Evolutionary conservation across 92 coral and sea anemone genomes (phyloP).

Genomic region (Blastomussa wellsi): DNA sequence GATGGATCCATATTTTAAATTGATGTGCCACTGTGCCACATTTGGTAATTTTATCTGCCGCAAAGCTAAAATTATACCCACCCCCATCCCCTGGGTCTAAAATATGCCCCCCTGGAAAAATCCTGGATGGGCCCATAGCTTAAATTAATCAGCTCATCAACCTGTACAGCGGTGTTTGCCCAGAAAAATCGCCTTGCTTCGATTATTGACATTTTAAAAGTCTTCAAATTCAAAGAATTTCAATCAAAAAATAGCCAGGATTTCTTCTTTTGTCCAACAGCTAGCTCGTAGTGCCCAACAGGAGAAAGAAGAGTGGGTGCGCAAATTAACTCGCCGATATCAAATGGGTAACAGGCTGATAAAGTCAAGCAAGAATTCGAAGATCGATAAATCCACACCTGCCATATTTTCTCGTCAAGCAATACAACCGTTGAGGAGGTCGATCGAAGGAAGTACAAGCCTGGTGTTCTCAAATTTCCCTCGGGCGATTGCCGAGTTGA

Average conservation of each 20-base stretch:
- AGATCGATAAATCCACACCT: conserved; percentile 62
- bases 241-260: background rate
- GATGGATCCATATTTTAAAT: too few species aligned
- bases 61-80: too few species aligned
- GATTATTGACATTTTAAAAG: background rate
- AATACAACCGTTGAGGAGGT: conserved; percentile 62
- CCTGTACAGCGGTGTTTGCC: conserved; percentile 21
- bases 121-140: too few species aligned
- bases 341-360: conserved; percentile 78
- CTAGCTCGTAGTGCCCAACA: background rate
- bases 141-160: too few species aligned
- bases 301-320: background rate
- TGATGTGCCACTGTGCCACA: too few species aligned
- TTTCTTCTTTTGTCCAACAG: background rate
- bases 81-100: too few species aligned
- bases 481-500: conserved; percentile 70
- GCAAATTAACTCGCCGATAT: background rate
- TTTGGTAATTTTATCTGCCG: too few species aligned
- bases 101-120: too few species aligned
- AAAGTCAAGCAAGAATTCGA: conserved; percentile 57
- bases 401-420: conserved; percentile 68
- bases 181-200: background rate
- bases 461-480: conserved; percentile 66
- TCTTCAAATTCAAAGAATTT: background rate
- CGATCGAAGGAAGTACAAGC: conserved; percentile 41